Percentiles rank a stretch among this genome's conserved stretches.
Evolutionary conservation across 2,113 vertebrate genomes (phyloP).

Genomic region (Tautogolabrus adspersus): DNA sequence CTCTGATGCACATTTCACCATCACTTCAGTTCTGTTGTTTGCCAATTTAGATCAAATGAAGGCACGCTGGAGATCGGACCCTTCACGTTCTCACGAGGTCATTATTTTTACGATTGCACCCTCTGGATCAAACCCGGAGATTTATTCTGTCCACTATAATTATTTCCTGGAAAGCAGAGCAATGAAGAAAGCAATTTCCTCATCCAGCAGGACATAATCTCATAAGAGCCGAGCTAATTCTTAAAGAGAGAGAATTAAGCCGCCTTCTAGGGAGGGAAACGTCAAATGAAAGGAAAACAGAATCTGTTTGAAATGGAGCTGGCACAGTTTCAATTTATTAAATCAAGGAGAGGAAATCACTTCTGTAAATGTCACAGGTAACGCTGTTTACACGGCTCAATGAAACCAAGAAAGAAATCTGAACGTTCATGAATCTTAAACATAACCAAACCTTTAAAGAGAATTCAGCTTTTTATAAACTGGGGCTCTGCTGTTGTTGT

Average conservation of each 20-base stretch:
- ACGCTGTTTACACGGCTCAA: not conserved
- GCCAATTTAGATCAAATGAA: not conserved
- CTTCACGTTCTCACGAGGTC: not conserved
- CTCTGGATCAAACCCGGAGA: conserved; percentile 10
- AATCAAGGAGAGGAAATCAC: conserved; percentile 4
- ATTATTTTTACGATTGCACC: not conserved
- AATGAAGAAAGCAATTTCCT: conserved; percentile 6
- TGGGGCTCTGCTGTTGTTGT: no score
- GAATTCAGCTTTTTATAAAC: no score
- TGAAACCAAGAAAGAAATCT: not conserved
- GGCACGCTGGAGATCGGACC: not conserved
- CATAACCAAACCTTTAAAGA: not conserved
- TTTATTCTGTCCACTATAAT: not conserved
- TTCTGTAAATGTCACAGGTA: conserved; percentile 6
- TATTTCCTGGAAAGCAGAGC: not conserved
- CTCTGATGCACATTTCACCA: no score
- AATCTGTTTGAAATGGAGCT: conserved; percentile 1
- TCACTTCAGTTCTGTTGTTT: not conserved
- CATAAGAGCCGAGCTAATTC: not conserved
- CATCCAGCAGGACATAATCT: conserved; percentile 1
- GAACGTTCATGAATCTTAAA: conserved; percentile 4
- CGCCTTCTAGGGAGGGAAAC: not conserved
- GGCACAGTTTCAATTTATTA: not conserved
- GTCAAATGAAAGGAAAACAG: not conserved
- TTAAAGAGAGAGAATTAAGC: not conserved